Evolutionary conservation across 2,797 vertebrate species (phyloP).

Genomic region (Lithobates pipiens): DNA sequence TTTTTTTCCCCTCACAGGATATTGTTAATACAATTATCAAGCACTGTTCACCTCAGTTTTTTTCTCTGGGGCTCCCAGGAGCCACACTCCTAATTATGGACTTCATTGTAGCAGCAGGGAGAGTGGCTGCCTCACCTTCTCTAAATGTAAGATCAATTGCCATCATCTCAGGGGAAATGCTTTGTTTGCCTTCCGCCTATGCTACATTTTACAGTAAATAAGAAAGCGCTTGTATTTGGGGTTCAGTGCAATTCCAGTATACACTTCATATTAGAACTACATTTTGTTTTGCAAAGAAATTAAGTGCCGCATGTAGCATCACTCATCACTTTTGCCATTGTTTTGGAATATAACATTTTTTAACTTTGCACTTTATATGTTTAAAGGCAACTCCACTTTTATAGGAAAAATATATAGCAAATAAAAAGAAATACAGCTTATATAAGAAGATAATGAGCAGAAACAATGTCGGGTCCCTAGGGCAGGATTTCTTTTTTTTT

Average conservation of each 20-base stretch:
- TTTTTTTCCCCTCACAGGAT: conserved; percentile 78
- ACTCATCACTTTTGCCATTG: background rate
- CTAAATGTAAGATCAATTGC: conserved; percentile 85
- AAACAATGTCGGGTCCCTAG: too few relatives aligned
- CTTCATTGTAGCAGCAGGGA: conserved; percentile 94
- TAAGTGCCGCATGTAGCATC: background rate
- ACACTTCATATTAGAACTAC: background rate
- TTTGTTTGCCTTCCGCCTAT: background rate
- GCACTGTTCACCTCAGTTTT: conserved; percentile 97
- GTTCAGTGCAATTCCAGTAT: background rate
- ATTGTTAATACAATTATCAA: conserved; percentile 99
- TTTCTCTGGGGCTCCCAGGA: conserved; percentile 95
- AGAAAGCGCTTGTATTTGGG: background rate
- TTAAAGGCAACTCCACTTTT: too few relatives aligned
- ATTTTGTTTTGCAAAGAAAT: background rate
- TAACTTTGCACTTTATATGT: too few relatives aligned
- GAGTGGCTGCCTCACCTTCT: conserved; percentile 93
- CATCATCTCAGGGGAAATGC: background rate
- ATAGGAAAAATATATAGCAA: too few relatives aligned
- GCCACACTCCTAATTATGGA: conserved; percentile 97
- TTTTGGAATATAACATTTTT: too few relatives aligned
- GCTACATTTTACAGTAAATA: background rate
- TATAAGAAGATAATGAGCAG: too few relatives aligned
- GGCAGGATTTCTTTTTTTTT: too few relatives aligned
- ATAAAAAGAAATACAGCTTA: too few relatives aligned